Conservation (phyloP, 2,797 vertebrate genomes). For the Nannoperca obscura region DNA sequence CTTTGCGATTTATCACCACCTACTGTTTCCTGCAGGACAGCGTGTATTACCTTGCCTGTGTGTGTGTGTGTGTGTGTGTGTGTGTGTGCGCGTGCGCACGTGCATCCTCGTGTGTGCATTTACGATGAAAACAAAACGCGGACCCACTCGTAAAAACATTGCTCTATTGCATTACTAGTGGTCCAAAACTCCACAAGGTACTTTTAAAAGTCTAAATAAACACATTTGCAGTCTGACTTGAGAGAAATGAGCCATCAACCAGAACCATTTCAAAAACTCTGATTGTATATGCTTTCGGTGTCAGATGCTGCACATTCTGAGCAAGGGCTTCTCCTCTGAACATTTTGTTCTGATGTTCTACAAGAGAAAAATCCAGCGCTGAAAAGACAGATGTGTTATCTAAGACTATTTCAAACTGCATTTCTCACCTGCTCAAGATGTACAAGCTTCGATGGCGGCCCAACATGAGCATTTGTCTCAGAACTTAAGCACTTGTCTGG, state of each 20-base stretch:
- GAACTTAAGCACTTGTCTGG: background rate
- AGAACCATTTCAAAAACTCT: no score
- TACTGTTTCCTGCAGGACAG: no score
- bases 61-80: no score
- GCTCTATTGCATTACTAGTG: no score
- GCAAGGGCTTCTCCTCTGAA: background rate
- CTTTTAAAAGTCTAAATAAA: background rate
- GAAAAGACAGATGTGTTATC: background rate
- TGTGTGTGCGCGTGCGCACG: no score
- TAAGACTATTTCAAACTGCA: background rate
- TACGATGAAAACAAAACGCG: no score
- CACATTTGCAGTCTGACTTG: background rate
- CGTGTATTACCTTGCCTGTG: no score
- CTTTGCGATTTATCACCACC: background rate
- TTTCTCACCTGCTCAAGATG: background rate
- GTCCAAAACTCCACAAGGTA: no score
- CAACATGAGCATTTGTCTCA: background rate
- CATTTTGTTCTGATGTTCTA: background rate
- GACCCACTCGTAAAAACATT: no score
- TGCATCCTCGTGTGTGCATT: no score
- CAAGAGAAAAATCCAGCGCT: background rate
- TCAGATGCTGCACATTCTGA: background rate
- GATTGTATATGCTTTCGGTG: background rate
- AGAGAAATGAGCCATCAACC: background rate
- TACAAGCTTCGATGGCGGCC: background rate